These are phyloP conservation scores for Tachuris rubrigastra DNA, from an alignment of 2,113 vertebrate species.

Conservation along the genomic window DNA sequence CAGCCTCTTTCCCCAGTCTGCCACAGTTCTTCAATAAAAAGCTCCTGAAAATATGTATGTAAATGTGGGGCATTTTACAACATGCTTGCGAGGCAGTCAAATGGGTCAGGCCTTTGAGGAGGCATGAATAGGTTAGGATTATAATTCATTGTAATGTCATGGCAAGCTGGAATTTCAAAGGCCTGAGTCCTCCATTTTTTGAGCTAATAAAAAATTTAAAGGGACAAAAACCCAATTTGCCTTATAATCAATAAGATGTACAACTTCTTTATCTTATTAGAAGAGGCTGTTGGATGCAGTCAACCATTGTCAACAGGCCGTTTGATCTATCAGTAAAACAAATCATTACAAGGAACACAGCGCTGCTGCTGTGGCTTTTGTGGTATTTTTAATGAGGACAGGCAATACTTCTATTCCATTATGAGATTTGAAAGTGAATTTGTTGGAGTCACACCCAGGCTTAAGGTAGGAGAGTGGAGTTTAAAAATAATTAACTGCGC, in stretches of 20 bases:
- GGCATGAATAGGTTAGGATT: conserved; percentile 39
- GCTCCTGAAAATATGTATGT: conserved; percentile 11
- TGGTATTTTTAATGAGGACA: conserved; percentile 25
- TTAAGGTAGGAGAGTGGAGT: neutral
- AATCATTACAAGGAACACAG: conserved; percentile 27
- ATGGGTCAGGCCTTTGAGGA: conserved; percentile 36
- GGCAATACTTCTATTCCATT: neutral
- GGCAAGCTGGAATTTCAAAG: conserved; percentile 44
- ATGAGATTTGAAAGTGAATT: neutral
- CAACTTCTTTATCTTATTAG: conserved; percentile 52
- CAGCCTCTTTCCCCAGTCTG: neutral
- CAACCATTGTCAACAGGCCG: conserved; percentile 61
- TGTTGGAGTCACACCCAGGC: conserved; percentile 1
- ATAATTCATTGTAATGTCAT: conserved; percentile 58
- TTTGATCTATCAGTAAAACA: conserved; percentile 67
- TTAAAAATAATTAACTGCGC: conserved; percentile 34
- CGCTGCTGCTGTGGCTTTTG: neutral
- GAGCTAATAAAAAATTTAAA: conserved; percentile 64
- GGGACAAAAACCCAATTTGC: conserved; percentile 40
- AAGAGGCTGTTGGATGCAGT: conserved; percentile 42
- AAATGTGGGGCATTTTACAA: conserved; percentile 30
- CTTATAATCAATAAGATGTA: conserved; percentile 62
- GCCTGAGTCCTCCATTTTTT: neutral
- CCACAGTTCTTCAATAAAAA: neutral
- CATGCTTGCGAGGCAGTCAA: neutral